Percentiles rank a stretch among this genome's conserved stretches.
Conservation (phyloP, 1,140 invertebrate genomes). For the Tenebrio molitor region DNA sequence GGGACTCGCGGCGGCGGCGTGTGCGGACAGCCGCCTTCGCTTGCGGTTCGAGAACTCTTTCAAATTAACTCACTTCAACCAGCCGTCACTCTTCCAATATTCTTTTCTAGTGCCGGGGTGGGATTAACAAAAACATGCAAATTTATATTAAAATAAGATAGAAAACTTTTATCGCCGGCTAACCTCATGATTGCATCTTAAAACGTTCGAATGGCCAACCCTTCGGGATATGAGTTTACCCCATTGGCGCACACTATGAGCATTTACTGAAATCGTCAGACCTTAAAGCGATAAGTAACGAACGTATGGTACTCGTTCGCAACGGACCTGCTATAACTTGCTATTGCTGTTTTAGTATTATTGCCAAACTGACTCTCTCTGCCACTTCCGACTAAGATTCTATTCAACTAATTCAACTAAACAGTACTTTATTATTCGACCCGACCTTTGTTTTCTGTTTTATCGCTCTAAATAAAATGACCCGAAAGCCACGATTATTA, state of each 20-base stretch:
- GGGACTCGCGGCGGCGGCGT: slow-evolving; percentile 52
- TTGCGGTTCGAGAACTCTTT: slow-evolving; percentile 57
- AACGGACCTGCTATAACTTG: slow-evolving; percentile 40
- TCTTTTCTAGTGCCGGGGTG: slow-evolving; percentile 57
- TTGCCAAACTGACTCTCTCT: slow-evolving; percentile 29
- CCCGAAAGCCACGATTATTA: slow-evolving; percentile 21
- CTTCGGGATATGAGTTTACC: slow-evolving; percentile 31
- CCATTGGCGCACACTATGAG: slow-evolving; percentile 41
- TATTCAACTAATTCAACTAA: slow-evolving; percentile 30
- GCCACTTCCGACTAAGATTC: slow-evolving; percentile 36
- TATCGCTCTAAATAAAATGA: slow-evolving; percentile 25
- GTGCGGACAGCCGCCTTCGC: slow-evolving; percentile 51
- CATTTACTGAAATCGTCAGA: slow-evolving; percentile 49
- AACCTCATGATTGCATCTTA: slow-evolving; percentile 48
- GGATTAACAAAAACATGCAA: slow-evolving; percentile 67
- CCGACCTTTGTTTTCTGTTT: slow-evolving; percentile 31
- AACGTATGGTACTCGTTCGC: slow-evolving; percentile 40
- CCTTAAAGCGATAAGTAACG: slow-evolving; percentile 51
- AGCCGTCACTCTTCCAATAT: slow-evolving; percentile 62
- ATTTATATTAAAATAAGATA: slow-evolving; percentile 65
- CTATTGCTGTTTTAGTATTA: slow-evolving; percentile 39
- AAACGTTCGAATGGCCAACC: slow-evolving; percentile 27
- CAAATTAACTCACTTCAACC: slow-evolving; percentile 62
- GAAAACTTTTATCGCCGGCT: slow-evolving; percentile 60
- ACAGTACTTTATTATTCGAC: slow-evolving; percentile 38